Evolutionary conservation across 2,888 invertebrate genomes (phyloP).

Genomic region (Troglohyphantes excavatus): DNA sequence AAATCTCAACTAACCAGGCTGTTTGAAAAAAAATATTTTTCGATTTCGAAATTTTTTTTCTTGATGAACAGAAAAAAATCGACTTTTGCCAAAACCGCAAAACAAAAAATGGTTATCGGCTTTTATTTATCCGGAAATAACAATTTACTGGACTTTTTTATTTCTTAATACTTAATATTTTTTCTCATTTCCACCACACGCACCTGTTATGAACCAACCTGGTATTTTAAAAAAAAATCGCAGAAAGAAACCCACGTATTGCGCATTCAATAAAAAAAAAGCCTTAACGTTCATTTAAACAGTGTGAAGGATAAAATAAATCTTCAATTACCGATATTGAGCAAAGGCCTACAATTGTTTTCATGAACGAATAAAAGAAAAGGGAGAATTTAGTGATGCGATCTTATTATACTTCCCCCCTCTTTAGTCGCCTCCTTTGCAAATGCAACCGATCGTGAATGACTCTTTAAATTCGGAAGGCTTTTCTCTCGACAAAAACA

Average conservation of each 20-base stretch:
- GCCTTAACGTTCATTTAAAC: not conserved
- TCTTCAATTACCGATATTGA: not conserved
- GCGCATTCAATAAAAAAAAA: not conserved
- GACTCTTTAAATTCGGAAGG: not conserved
- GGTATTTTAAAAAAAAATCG: no score
- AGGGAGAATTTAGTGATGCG: not conserved
- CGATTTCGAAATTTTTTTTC: no score
- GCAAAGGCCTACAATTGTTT: not conserved
- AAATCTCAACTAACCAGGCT: no score
- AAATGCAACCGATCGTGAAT: slow-evolving; percentile 1
- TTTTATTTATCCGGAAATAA: no score
- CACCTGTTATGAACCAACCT: no score
- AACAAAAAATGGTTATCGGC: no score
- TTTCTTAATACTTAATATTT: no score
- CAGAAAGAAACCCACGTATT: not conserved
- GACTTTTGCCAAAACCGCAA: no score
- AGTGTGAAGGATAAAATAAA: not conserved
- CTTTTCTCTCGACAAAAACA: not conserved
- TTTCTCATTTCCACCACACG: no score
- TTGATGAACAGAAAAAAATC: no score
- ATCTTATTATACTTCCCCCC: not conserved
- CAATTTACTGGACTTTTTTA: no score
- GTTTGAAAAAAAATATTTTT: no score
- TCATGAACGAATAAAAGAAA: not conserved
- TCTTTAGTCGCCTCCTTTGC: not conserved